Percentiles rank a stretch among this genome's conserved stretches.
These are phyloP conservation scores for Drosophila paracracens DNA, from an alignment of 2,888 invertebrate genomes.

Conservation along the genomic window DNA sequence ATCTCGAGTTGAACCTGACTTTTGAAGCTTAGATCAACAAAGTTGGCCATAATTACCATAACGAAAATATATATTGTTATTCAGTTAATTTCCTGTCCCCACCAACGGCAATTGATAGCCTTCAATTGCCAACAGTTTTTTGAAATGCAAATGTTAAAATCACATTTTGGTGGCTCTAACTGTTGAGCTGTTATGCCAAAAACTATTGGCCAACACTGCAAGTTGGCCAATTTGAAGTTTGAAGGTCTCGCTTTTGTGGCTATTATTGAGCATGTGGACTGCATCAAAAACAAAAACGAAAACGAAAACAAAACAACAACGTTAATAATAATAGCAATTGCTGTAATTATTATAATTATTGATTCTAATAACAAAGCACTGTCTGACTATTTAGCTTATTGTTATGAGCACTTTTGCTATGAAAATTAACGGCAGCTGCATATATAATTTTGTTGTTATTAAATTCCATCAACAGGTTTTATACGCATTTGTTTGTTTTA, in stretches of 20 bases:
- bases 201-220: slow-evolving; percentile 45
- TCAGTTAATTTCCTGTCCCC: slow-evolving; percentile 51
- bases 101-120: slow-evolving; percentile 48
- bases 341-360: slow-evolving; percentile 62
- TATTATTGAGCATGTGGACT: slow-evolving; percentile 10
- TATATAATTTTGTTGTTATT: not conserved
- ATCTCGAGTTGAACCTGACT: slow-evolving; percentile 42
- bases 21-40: slow-evolving; percentile 61
- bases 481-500: not conserved
- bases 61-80: slow-evolving; percentile 46
- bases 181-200: slow-evolving; percentile 16
- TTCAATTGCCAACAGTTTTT: slow-evolving; percentile 60
- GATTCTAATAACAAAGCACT: slow-evolving; percentile 38
- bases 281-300: not conserved
- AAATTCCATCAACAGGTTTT: slow-evolving; percentile 24
- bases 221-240: slow-evolving; percentile 30
- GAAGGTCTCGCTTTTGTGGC: slow-evolving; percentile 43
- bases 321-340: slow-evolving; percentile 38
- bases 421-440: slow-evolving; percentile 37
- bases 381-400: slow-evolving; percentile 31
- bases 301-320: not conserved
- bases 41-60: slow-evolving; percentile 67
- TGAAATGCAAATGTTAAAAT: slow-evolving; percentile 41
- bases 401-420: slow-evolving; percentile 18
- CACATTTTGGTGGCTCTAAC: slow-evolving; percentile 8